Evolutionary conservation across 2,797 vertebrate species (phyloP), one percentile per base, ranked within the genome.

Genomic region (Gymnoscopelus braueri): DNA sequence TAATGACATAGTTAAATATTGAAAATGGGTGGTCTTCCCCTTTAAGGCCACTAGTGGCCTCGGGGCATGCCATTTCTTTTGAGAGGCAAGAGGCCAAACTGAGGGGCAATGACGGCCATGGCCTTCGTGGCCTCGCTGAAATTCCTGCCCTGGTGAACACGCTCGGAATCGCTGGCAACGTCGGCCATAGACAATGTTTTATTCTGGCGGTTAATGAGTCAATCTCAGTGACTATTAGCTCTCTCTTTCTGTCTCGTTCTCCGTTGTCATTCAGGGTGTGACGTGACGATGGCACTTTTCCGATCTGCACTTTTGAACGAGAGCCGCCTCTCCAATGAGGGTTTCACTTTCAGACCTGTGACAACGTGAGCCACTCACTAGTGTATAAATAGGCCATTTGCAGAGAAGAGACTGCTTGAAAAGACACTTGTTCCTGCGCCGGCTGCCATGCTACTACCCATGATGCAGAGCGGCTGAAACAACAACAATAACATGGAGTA

Each of bases 251-350:
- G 26, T 23, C 0, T 11, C 4, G 1, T 62, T 66, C 55, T 32
- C 0, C 70, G 67, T 60, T 19, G n/a, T 62, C 44, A 60, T 59
- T 69, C 63, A 58, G 74, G 61, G 69, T 80, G 59, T 71, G 69
- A 63, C 78, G 59, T 69, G 67, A 63, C 11, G 44, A 69, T 62
- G 54, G 19, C 44, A 66, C 69, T 74, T 71, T 78, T 74, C 39
- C 39, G 80, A 84, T 82, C 72, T 63, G 13, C 61, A 77, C 77
- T 71, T 44, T 55, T 75, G 67, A 82, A 75, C 63, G 75, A 74
- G 77, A 74, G 74, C 69, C 66, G 67, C 70, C 60, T 78, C 75
- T 78, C 62, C 71, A 69, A 19, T 64, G 53, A 71, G 67, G 50
- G 63, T 54, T 80, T 71, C n/a, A 65, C 76, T 71, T 72, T 59